Base-by-base conservation (phyloP, 2,113 vertebrate species). In the Gallinago media region DNA sequence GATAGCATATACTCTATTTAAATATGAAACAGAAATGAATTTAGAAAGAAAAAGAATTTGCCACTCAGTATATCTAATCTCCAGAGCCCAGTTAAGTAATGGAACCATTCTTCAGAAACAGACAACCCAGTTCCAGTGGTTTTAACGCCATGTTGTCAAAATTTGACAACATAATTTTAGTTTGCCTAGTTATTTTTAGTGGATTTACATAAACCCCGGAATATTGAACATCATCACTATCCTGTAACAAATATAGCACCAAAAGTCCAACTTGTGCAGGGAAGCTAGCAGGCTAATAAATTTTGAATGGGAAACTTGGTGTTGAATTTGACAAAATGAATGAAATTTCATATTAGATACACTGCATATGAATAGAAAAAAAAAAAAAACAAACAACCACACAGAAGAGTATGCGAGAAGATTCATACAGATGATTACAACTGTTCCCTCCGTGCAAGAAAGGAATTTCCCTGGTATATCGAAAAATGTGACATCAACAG, bases 11-110 rank as follows among this genome's bases (percentile, higher is more conserved):
- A 76, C 31, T n/a, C 50, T 88, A 44, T 77, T 93, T 92, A 89
- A 88, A 59, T 34, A 81, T 61, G 58, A 91, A 92, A 89, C 7
- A 85, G 54, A 96, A 93, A 93, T 54, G 1, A 91, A 93, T 85
- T 94, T 72, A 89, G 65, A 89, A 74, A 88, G 26, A 70, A 90
- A 55, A 54, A 47, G 6, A 74, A 74, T 63, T 67, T 93, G 26
- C 74, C 22, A 8, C 56, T 85, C 66, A 88, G 25, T 50, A 31
- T 61, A 80, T 12, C 46, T 88, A 66, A 83, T 89, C 88, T 92
- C 89, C 42, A 93, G 88, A 88, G 96, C 49, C 55, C 42, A 34
- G 59, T 55, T 54, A 91, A 92, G 46, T 85, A 93, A 89, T 54
- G 46, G 49, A 93, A 55, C 40, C 23, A 49, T 73, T 86, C 65